Evolutionary conservation across 2,888 invertebrate species (phyloP).

Genomic region (Troglohyphantes excavatus): DNA sequence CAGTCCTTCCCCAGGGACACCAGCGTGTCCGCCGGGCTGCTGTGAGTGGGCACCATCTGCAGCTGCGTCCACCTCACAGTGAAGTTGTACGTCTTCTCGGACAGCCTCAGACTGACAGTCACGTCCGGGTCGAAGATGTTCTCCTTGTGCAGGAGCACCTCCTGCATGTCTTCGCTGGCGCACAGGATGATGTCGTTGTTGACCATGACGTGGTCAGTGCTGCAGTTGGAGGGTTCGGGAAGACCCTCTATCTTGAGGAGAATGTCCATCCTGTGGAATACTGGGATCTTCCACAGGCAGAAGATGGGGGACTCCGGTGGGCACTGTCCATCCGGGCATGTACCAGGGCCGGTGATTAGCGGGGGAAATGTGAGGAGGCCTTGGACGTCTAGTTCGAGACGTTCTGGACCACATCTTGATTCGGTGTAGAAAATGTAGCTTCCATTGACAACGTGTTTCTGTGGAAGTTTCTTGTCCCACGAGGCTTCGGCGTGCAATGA

Average conservation of each 20-base stretch:
- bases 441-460: slow-evolving; percentile 86
- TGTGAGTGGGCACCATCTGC: slow-evolving; percentile 72
- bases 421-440: slow-evolving; percentile 94
- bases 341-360: slow-evolving; percentile 28
- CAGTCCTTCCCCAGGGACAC: slow-evolving; percentile 84
- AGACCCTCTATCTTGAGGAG: slow-evolving; percentile 65
- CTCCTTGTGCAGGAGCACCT: slow-evolving; percentile 66
- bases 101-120: slow-evolving; percentile 50
- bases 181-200: slow-evolving; percentile 56
- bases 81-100: slow-evolving; percentile 62
- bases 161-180: slow-evolving; percentile 48
- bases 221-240: slow-evolving; percentile 55
- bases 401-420: slow-evolving; percentile 81
- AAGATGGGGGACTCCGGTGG: slow-evolving; percentile 38
- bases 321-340: slow-evolving; percentile 56
- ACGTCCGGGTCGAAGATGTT: slow-evolving; percentile 67
- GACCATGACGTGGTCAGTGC: slow-evolving; percentile 58
- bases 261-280: slow-evolving; percentile 78
- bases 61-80: slow-evolving; percentile 78
- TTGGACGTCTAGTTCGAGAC: slow-evolving; percentile 78
- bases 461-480: slow-evolving; percentile 71
- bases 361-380: slow-evolving; percentile 71
- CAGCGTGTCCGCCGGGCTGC: slow-evolving; percentile 69
- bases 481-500: slow-evolving; percentile 57
- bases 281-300: slow-evolving; percentile 74